A percentile compares a stretch with the other conserved stretches of the same genome.
phyloP scores from a whole-genome alignment of 92 coral and sea anemone species.

The Phymanthus crucifer region DNA sequence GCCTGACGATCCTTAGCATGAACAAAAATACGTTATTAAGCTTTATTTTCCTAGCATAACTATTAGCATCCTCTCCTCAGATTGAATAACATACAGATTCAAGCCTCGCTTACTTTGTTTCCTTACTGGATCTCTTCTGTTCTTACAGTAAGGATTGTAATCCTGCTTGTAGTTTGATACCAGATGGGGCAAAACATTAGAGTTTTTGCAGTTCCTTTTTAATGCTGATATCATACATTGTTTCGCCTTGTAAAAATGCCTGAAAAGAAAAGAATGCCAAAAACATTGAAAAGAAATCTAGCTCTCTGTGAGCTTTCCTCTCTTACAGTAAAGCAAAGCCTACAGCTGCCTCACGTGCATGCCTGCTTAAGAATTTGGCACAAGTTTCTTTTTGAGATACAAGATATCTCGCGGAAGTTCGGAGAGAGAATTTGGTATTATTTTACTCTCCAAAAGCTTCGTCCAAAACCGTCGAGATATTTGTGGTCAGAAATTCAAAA shows the following conservation, averaged over 20 bases:
- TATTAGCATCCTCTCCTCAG: background rate
- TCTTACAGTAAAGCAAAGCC: no score
- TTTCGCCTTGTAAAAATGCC: conserved; percentile 27
- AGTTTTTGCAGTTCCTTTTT: conserved; percentile 9
- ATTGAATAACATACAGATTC: no score
- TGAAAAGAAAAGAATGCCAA: background rate
- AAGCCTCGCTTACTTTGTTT: background rate
- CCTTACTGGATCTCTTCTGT: conserved; percentile 12
- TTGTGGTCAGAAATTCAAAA: no score
- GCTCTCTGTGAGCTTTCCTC: no score
- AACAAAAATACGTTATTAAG: background rate
- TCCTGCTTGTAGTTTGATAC: conserved; percentile 2
- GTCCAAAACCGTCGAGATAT: no score
- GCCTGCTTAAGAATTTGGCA: no score
- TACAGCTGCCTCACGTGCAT: no score
- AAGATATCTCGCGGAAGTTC: no score
- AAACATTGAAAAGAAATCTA: no score
- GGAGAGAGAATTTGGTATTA: no score
- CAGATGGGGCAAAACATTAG: background rate
- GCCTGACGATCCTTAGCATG: background rate
- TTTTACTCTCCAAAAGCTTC: no score
- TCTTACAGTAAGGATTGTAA: conserved; percentile 33
- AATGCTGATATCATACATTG: conserved; percentile 22
- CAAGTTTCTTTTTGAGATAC: no score
- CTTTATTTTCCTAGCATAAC: background rate